These are phyloP conservation scores for Phalanger gymnotis DNA, from an alignment of 2,797 vertebrate genomes.

Conservation along the genomic window DNA sequence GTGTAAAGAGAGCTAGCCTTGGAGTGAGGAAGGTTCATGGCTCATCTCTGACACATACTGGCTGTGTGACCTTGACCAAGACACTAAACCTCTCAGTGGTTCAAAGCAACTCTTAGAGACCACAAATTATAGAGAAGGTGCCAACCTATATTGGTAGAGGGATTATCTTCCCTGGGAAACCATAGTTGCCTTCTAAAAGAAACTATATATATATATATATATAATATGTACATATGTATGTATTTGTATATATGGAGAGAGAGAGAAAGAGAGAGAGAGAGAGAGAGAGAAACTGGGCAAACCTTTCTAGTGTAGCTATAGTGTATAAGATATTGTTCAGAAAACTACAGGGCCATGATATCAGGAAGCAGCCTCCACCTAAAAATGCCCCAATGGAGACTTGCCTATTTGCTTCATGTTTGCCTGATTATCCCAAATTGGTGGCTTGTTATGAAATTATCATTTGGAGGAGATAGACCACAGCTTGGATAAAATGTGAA, in stretches of 20 bases:
- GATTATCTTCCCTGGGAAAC: not conserved
- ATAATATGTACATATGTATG: no score
- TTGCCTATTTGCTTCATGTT: conserved; percentile 47
- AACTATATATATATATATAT: not conserved
- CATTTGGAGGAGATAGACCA: conserved; percentile 58
- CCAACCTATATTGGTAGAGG: not conserved
- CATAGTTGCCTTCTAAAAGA: not conserved
- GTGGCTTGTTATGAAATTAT: conserved; percentile 58
- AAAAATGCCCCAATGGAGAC: not conserved
- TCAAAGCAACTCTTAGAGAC: not conserved
- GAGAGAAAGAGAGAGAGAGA: no score
- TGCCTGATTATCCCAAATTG: conserved; percentile 55
- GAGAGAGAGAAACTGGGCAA: not conserved
- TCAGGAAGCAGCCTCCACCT: not conserved
- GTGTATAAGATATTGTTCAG: no score
- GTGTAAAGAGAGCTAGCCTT: not conserved
- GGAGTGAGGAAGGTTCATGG: not conserved
- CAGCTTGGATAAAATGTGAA: conserved; percentile 60
- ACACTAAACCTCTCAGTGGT: not conserved
- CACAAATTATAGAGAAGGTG: not conserved
- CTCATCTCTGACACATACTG: no score
- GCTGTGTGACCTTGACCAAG: not conserved
- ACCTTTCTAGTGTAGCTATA: not conserved
- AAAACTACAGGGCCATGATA: no score
- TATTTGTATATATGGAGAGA: no score